Evolutionary conservation across 2,888 invertebrate genomes (phyloP), one percentile per base, ranked within the genome.

Genomic region (Aspidiotus rigidus): DNA sequence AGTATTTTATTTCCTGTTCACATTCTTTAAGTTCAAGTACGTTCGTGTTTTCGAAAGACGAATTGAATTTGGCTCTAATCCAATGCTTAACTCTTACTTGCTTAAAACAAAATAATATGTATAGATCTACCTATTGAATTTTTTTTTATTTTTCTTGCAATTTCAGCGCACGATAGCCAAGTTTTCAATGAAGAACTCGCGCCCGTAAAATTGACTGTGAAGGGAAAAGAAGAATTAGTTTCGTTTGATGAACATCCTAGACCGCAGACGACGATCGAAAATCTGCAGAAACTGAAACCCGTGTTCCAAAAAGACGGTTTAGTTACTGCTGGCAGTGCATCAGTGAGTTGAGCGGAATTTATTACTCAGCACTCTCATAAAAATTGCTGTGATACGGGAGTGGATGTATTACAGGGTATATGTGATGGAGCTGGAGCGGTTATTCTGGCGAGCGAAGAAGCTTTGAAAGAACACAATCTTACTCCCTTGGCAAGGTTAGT

Each of bases 391-490:
- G 6, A 49, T 49, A 3, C 11, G 49, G 10, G 49, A 49, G n/a
- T n/a, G 16, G 11, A 28, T 54, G 11, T 39, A n/a, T 13, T 40
- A 40, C 76, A 93, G 92, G 98, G 98, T 72, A 88, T 99, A 75
- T 90, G 90, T 76, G 99, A 99, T 80, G 99, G 99, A n/a, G 98
- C 98, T 1, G 93, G 89, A 7, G 89, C 94, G 28, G 81, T 99
- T 1, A 83, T 99, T 15, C 77, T 99, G 63, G 96, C 97, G 49
- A 89, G 89, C 74, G 98, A 98, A 79, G 89, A 87, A 71, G 93
- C 95, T 0, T 84, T 92, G 0, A 89, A 89, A 77, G 79, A 86
- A 74, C 81, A 89, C 75, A 86, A 86, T 73, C 81, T 97, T 62
- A 91, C 86, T 76, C 98, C 98, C 0, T 80, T 99, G 69, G 98